Percentiles rank a stretch among this genome's conserved stretches.
Conservation (phyloP, 1,140 invertebrate species). For the Diorhabda elongata region DNA sequence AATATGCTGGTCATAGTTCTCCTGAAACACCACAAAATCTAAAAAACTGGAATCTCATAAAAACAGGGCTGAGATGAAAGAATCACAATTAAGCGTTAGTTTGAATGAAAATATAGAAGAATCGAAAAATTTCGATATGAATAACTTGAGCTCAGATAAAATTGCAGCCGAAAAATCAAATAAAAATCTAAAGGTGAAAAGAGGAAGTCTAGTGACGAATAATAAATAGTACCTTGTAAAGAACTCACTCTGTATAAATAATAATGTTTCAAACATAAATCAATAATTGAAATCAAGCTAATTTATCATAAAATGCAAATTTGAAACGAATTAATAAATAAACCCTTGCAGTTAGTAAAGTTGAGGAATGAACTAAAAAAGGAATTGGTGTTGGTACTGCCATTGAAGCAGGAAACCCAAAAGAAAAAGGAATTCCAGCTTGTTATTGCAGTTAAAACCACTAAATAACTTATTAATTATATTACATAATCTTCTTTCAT, state of each 20-base stretch:
- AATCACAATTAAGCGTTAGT: not conserved
- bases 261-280: too few relatives aligned
- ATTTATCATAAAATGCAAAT: not conserved
- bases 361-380: not conserved
- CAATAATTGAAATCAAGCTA: not conserved
- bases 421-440: not conserved
- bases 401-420: not conserved
- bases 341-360: not conserved
- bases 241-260: too few relatives aligned
- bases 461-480: not conserved
- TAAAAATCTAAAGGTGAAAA: not conserved
- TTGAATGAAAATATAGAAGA: not conserved
- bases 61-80: too few relatives aligned
- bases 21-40: not conserved
- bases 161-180: too few relatives aligned
- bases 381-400: not conserved
- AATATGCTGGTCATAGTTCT: conserved; percentile 16
- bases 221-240: not conserved
- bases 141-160: too few relatives aligned
- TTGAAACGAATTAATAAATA: not conserved
- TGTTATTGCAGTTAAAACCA: not conserved
- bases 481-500: not conserved
- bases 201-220: not conserved
- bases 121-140: too few relatives aligned
- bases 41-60: too few relatives aligned